These are phyloP conservation scores for Drosophila longiperda DNA, from an alignment of 2,888 invertebrate species.

Conservation along the genomic window DNA sequence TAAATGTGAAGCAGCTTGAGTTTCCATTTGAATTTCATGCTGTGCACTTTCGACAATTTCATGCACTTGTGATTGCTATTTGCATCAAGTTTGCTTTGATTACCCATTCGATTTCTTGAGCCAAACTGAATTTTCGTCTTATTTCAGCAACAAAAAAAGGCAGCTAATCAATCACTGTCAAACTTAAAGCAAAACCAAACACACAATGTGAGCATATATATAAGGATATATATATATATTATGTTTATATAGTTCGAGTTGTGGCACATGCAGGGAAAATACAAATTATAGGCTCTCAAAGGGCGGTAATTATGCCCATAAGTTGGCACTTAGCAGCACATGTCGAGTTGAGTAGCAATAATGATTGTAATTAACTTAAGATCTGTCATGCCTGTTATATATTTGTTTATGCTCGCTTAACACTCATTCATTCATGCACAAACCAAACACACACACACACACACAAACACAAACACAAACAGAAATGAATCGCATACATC, in stretches of 20 bases:
- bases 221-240: not conserved
- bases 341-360: constrained; percentile 49
- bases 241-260: constrained; percentile 37
- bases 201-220: not conserved
- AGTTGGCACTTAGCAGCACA: constrained; percentile 64
- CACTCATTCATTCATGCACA: constrained; percentile 38
- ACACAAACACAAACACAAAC: constrained; percentile 3
- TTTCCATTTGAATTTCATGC: not conserved
- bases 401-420: constrained; percentile 16
- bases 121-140: not conserved
- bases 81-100: not conserved
- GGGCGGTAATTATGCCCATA: constrained; percentile 61
- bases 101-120: not conserved
- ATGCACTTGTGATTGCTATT: not conserved
- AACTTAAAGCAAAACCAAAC: constrained; percentile 4
- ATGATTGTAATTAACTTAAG: constrained; percentile 73
- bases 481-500: constrained; percentile 28
- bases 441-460: constrained; percentile 6
- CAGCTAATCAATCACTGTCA: constrained; percentile 64
- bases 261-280: constrained; percentile 31
- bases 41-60: not conserved
- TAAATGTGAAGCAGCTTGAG: not conserved
- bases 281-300: constrained; percentile 9
- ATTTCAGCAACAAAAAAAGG: not conserved
- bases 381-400: constrained; percentile 65